Base-by-base conservation (phyloP, 2,888 invertebrate genomes). In the Herminia tarsipennalis region DNA sequence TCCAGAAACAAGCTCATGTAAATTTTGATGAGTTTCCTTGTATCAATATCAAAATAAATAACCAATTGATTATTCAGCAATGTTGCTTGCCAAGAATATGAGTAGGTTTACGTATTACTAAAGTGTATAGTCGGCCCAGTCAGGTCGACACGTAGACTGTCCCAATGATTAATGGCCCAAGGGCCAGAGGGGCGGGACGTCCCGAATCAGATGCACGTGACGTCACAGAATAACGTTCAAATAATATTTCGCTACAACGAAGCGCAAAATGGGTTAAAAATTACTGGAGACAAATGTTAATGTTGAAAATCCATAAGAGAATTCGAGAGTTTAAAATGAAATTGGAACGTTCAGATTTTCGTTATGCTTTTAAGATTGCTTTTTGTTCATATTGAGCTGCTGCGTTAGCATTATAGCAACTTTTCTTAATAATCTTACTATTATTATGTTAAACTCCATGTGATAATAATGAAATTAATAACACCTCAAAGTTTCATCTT, bases 191-290 rank as follows among this genome's bases (percentile, higher is more conserved):
- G 76, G 70, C 72, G 70, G 70, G 60, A 60, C 61, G 59, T 61
- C 72, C 76, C 74, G 76, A 81, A 83, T 84, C 88, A 87, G 83
- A 83, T 83, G 86, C 87, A 84, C 86, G 86, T 88, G 88, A 86
- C 86, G 84, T 83, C 82, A 78, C 72, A 46, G 70, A 73, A 71
- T 81, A 82, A 81, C 78, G 78, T 69, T 67, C 73, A 70, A 81
- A 81, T 83, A 80, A 83, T 82, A 76, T 74, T 76, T 69, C 64
- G 68, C 64, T 59, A 70, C 64, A 68, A 63, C 50, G 60, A 62
- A 69, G 65, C 50, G 48, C 59, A 56, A 66, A 69, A 64, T 60
- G 61, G 53, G 55, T 61, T 66, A 60, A 63, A 69, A 65, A 72
- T 66, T 63, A 63, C 56, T 42, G 28, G 42, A 56, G 54, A 66